Base-by-base conservation (phyloP, 2,888 invertebrate genomes). In the Heteromyza rotundicornis region DNA sequence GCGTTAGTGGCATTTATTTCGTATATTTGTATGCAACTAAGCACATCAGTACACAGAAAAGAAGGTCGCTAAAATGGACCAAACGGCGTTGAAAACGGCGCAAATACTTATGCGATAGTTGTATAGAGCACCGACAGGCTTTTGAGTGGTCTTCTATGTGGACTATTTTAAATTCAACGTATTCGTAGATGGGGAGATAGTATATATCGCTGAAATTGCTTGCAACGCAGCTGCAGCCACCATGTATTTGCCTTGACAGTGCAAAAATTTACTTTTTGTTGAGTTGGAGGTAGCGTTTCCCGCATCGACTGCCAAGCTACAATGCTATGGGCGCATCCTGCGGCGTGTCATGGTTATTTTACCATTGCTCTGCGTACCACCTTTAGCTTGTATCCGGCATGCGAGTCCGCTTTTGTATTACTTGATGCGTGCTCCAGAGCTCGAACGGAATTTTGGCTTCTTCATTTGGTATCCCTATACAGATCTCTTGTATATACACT, bases 381-480 rank as follows among this genome's bases (percentile, higher is more conserved):
- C 2, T 79, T 78, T 23, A 64, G 67, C 2, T 52, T 77, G 1
- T 78, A 75, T 60, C 79, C 80, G 24, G 76, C 74, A 3, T 56
- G 74, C 2, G 77, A 76, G 59, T 73, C 76, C 0, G 14, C 70
- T 1, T 62, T 78, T 72, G 22, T 78, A 62, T 20, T 70, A 75
- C 27, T 64, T 78, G 0, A 35, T 78, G 3, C 74, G 72, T 23
- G 71, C 70, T 14, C 68, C 72, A 0, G 70, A 67, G 1, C 79
- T 74, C 32, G 75, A 79, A 40, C 70, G 72, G 0, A 72, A 70
- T 2, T 73, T 77, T 12, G 79, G 77, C 0, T 77, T 78, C 44
- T 65, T 70, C 23, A 73, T 78, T 36, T 80, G 80, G 79, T 77
- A 79, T 60, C 80, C 80, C 2, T 79, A 68, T 23, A n/a, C n/a